phyloP scores from a whole-genome alignment of 1,140 invertebrate species.

The Brachionus sp. region DNA sequence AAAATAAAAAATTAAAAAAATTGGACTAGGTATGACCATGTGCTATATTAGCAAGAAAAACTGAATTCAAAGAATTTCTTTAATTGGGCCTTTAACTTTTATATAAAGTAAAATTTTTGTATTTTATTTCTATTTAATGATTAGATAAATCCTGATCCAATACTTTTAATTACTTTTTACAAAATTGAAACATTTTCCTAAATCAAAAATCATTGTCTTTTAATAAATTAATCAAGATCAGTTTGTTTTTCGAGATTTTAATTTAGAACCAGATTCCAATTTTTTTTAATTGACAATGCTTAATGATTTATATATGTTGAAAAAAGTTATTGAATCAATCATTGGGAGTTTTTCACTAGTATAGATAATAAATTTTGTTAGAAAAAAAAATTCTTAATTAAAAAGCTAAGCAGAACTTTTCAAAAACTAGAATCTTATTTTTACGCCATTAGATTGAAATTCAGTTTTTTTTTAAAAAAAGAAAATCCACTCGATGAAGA shows the following conservation, averaged over 20 bases:
- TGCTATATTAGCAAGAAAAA: too few relatives aligned
- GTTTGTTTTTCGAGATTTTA: neutral
- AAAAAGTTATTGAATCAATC: neutral
- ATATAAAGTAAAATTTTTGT: neutral
- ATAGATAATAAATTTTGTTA: neutral
- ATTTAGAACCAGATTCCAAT: neutral
- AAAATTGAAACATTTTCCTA: neutral
- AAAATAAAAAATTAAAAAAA: too few relatives aligned
- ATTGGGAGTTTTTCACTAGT: neutral
- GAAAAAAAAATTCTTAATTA: neutral
- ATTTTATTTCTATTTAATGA: neutral
- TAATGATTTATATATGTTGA: neutral
- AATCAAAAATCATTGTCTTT: neutral
- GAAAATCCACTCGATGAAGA: slow-evolving; percentile 36
- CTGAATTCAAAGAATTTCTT: too few relatives aligned
- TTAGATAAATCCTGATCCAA: neutral
- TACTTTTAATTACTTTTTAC: neutral
- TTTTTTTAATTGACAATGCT: neutral
- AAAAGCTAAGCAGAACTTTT: neutral
- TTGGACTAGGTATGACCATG: too few relatives aligned
- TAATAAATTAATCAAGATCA: neutral
- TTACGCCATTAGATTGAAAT: slow-evolving; percentile 43
- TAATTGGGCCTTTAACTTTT: too few relatives aligned
- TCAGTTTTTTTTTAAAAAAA: slow-evolving; percentile 42
- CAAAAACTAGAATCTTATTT: neutral